Base-by-base conservation (phyloP, 2,888 invertebrate species). In the Sthenelais limicola region DNA sequence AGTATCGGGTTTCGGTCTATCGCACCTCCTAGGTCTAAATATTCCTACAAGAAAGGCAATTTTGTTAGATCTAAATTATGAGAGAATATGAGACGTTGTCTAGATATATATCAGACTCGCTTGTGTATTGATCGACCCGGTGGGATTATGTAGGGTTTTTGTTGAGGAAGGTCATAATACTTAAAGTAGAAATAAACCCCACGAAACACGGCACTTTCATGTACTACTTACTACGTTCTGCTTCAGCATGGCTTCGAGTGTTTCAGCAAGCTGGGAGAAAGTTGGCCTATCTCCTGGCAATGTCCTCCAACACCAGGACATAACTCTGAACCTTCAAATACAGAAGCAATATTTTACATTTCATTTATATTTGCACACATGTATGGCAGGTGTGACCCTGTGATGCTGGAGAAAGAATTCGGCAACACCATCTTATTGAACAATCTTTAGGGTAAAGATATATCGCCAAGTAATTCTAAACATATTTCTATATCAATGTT, bases 291-390 rank as follows among this genome's bases (percentile, higher is more conserved):
- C 52, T 3, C 32, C 58, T 15, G 77, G 74, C 1, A 66, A 28
- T 3, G 70, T 68, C 21, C 74, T 24, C 79, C 79, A 79, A 28
- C 78, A 79, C 15, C 33, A 33, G 7, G 33, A 33, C 77, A 79
- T 79, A n/a, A 79, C 68, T 5, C 69, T 38, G 68, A 67, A 79
- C 33, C 78, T 78, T 43, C 43, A 43, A 43, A 43, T 12, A 43
- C 15, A 43, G 43, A 43, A 43, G 12, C 43, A 43, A 43, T 43
- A 43, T 9, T 12, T 43, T 43, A 43, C 43, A 43, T 43, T 18
- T 18, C 43, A 9, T 43, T 43, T 12, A 43, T 18, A 9, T 12
- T 43, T 43, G 18, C 15, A 43, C 43, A 43, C 12, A 9, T 43
- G n/a, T n/a, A n/a, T n/a, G n/a, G n/a, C n/a, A n/a, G n/a, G n/a